A percentile compares a stretch with the other conserved stretches of the same genome.
Evolutionary conservation across 2,888 invertebrate genomes (phyloP).

Genomic region (Amblyjoppa fuscipennis): DNA sequence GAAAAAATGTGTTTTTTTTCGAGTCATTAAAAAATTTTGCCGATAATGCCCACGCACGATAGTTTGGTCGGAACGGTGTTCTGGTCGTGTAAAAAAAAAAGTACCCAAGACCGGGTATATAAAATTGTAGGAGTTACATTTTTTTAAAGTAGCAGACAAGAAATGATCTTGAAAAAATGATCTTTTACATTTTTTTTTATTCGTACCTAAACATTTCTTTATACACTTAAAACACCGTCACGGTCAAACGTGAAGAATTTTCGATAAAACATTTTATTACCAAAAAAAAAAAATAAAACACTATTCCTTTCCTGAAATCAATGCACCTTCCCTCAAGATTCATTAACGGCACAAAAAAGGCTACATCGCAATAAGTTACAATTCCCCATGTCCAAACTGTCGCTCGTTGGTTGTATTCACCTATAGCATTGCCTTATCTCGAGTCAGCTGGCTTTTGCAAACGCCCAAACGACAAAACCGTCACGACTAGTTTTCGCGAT

Average conservation of each 20-base stretch:
- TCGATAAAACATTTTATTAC: no score
- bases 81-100: no score
- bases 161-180: no score
- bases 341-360: not conserved
- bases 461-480: slow-evolving; percentile 21
- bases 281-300: no score
- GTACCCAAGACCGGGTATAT: no score
- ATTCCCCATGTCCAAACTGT: slow-evolving; percentile 2
- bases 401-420: not conserved
- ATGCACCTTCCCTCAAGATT: not conserved
- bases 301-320: no score
- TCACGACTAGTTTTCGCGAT: slow-evolving; percentile 48
- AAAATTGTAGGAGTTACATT: no score
- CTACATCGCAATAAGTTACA: not conserved
- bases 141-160: no score
- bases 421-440: not conserved
- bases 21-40: not conserved
- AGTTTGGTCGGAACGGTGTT: not conserved
- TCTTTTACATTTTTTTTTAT: no score
- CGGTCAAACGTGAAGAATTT: no score
- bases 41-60: not conserved
- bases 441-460: not conserved
- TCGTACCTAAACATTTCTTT: no score
- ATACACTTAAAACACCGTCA: no score
- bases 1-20: not conserved